Base-by-base conservation (phyloP, 2,113 vertebrate species). In the Pollachius pollachius region DNA sequence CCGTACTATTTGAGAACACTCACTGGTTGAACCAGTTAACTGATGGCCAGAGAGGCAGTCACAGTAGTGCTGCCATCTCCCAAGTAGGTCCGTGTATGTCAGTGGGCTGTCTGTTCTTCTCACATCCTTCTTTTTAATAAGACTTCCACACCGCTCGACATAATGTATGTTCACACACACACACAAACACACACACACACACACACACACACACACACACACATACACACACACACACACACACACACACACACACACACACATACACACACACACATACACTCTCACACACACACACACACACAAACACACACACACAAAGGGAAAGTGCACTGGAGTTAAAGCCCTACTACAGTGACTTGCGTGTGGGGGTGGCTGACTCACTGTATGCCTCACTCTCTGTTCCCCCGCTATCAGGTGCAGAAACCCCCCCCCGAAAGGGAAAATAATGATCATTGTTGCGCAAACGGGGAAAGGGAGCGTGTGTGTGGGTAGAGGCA, bases 391-490 rank as follows among this genome's bases (percentile, higher is more conserved):
- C 25, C 34, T 25, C 5, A 21, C 58, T 18, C 74, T 68, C 69
- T 11, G 18, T 57, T 3, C 37, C 37, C 54, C 64, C 83, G 68
- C 64, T 65, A 84, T 76, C 77, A 85, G 83, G 80, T 87, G 80
- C 27, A 18, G 69, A 86, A 81, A 79, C 83, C 67, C 70, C 67
- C 70, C 81, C 67, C 80, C 75, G 78, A 80, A 79, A 86, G 85
- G 82, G 88, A 87, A 30, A 88, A 83, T 81, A 78, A 86, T 76
- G 19, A 72, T 80, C 56, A 74, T 75, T 85, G 67, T 77, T 85
- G 58, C 64, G 37, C 15, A 67, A 80, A 76, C 78, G 72, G 79
- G 77, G 73, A 74, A 52, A 37, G 69, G 68, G 21, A 23, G 21
- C 67, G 63, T 57, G 41, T 48, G 68, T 61, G 62, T 16, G 54